Conservation (phyloP, 1,140 invertebrate species). For the Dendrolimus kikuchii region DNA sequence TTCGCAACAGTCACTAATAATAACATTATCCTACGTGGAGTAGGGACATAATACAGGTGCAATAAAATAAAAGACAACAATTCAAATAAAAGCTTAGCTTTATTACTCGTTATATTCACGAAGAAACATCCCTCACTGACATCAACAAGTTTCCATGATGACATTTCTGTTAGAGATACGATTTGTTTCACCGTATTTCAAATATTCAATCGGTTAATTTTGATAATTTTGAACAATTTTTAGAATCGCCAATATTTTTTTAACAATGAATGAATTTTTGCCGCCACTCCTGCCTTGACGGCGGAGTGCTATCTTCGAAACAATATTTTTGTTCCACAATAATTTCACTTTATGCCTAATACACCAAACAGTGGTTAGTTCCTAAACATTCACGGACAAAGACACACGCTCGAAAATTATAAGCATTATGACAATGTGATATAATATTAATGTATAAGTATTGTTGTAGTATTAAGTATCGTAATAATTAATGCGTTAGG, state of each 20-base stretch:
- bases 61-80: conserved; percentile 51
- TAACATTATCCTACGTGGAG: neutral
- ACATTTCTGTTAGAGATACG: conserved; percentile 45
- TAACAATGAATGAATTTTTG: conserved; percentile 39
- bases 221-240: conserved; percentile 40
- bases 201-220: conserved; percentile 53
- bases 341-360: conserved; percentile 59
- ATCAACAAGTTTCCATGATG: conserved; percentile 64
- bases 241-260: conserved; percentile 55
- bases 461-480: conserved; percentile 67
- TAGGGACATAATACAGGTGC: neutral
- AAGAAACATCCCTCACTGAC: conserved; percentile 72
- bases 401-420: conserved; percentile 73
- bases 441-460: conserved; percentile 66
- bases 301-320: too few species aligned
- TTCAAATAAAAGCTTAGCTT: conserved; percentile 74
- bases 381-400: conserved; percentile 72
- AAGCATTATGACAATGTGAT: conserved; percentile 74
- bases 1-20: too few species aligned
- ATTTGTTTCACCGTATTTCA: conserved; percentile 43
- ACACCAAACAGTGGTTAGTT: conserved; percentile 68
- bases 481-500: conserved; percentile 70
- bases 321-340: conserved; percentile 39
- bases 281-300: too few species aligned
- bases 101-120: conserved; percentile 73